Evolutionary conservation across 2,113 vertebrate species (phyloP), one percentile per base, ranked within the genome.

Genomic region (Gopherus evgoodei): DNA sequence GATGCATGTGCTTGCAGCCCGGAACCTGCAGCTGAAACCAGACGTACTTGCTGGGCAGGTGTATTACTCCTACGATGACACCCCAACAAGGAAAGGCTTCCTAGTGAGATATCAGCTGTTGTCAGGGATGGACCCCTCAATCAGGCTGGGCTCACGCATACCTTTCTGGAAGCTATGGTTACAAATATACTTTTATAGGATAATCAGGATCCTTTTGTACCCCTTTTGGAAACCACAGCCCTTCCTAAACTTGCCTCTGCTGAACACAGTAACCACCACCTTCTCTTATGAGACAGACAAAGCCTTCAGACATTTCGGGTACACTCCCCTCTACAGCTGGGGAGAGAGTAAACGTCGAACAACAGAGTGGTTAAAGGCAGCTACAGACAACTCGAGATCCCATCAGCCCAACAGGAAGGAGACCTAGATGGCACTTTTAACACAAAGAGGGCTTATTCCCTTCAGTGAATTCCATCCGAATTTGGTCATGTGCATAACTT

Each of bases 151-250:
- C 85, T 95, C 90, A 1, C 89, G 49, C 78, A 89, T 96, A 84
- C 93, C 97, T 84, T 97, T 84, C 96, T 96, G 97, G 94, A 98
- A 96, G 90, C 80, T 95, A 80, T 97, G 97, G 94, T 3, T 96
- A 24, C 17, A 92, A 86, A 89, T 97, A 25, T 83, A 92, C 3
- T 1, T 93, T 21, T 80, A 94, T 72, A 95, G 81, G 75, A 29
- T 93, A 38, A 35, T 94, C 54, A 88, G n/a, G 82, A 2, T 22
- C 75, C 29, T 96, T 84, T 42, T 96, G 76, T 11, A 16, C 2
- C 97, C 97, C 5, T 93, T 94, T 91, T 93, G 97, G 96, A 94
- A 93, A 69, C 50, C 75, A 57, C 78, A 17, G 59, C 94, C 95
- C 5, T 97, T 95, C 85, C 85, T 96, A 11, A 95, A 0, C 12